Evolutionary conservation across 2,113 vertebrate species (phyloP).

Genomic region (Rhabdornis inornatus): DNA sequence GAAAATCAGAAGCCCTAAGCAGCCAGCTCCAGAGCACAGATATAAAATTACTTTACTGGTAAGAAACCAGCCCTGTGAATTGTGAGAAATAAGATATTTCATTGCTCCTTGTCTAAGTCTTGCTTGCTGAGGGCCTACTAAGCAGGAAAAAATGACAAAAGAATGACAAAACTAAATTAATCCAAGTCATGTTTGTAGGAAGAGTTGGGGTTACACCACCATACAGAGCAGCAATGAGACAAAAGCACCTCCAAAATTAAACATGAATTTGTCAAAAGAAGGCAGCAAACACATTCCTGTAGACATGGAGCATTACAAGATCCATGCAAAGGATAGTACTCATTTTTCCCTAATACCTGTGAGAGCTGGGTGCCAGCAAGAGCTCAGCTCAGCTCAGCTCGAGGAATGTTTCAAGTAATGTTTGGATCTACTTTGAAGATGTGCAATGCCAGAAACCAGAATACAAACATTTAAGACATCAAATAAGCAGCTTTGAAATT

Average conservation of each 20-base stretch:
- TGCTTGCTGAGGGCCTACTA: background rate
- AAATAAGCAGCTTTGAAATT: background rate
- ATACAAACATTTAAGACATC: accelerated
- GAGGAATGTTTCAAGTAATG: background rate
- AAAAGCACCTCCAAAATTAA: background rate
- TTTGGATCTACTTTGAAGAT: background rate
- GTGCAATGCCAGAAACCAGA: background rate
- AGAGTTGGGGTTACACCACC: background rate
- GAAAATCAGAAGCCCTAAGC: background rate
- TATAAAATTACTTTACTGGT: background rate
- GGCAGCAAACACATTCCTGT: background rate
- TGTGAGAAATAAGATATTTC: background rate
- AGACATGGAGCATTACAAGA: accelerated
- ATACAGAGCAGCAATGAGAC: background rate
- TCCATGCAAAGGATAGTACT: accelerated
- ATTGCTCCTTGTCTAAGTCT: background rate
- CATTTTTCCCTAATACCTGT: background rate
- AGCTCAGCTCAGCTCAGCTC: background rate
- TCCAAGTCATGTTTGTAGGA: background rate
- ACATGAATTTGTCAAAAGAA: background rate
- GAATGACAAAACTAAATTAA: background rate
- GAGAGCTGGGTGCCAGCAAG: background rate
- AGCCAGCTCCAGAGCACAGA: background rate
- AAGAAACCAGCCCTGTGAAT: background rate
- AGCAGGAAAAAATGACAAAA: background rate